These are phyloP conservation scores for Synchiropus splendidus DNA, from an alignment of 2,113 vertebrate genomes.

Conservation along the genomic window DNA sequence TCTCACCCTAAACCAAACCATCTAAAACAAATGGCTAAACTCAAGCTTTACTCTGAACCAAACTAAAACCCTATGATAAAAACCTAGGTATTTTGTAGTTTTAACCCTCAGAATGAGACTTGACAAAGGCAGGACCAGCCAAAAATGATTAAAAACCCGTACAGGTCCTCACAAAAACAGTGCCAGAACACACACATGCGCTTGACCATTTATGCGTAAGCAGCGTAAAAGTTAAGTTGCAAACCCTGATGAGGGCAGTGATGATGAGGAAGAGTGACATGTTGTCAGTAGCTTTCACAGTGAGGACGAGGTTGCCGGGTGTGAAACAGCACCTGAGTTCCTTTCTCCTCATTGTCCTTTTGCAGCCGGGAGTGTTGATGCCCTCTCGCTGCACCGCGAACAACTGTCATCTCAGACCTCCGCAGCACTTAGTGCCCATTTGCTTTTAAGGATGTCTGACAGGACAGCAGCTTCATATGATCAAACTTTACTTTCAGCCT, in stretches of 20 bases:
- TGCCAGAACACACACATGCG: too few species aligned
- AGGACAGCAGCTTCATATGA: slow-evolving; percentile 65
- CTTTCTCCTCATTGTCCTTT: slow-evolving; percentile 63
- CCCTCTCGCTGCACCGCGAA: slow-evolving; percentile 43
- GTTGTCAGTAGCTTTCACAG: slow-evolving; percentile 61
- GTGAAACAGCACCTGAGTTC: slow-evolving; percentile 42
- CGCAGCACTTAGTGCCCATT: slow-evolving; percentile 70
- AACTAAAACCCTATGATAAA: too few species aligned
- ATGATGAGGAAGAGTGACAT: slow-evolving; percentile 63
- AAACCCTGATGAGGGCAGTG: slow-evolving; percentile 50
- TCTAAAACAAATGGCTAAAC: too few species aligned
- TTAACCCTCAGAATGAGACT: too few species aligned
- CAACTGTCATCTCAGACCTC: slow-evolving; percentile 63
- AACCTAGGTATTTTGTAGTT: too few species aligned
- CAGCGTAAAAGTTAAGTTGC: slow-evolving; percentile 43
- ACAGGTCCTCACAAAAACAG: too few species aligned
- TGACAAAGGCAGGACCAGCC: too few species aligned
- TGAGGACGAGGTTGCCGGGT: slow-evolving; percentile 27
- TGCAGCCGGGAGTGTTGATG: slow-evolving; percentile 42
- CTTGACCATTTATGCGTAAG: slow-evolving; percentile 33
- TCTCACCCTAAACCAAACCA: too few species aligned
- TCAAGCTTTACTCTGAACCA: too few species aligned
- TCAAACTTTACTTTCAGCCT: slow-evolving; percentile 65
- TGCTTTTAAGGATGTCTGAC: slow-evolving; percentile 74
- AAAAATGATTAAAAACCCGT: too few species aligned